Evolutionary conservation across 2,888 invertebrate species (phyloP), one percentile per base, ranked within the genome.

Genomic region (Yponomeuta cagnagella): DNA sequence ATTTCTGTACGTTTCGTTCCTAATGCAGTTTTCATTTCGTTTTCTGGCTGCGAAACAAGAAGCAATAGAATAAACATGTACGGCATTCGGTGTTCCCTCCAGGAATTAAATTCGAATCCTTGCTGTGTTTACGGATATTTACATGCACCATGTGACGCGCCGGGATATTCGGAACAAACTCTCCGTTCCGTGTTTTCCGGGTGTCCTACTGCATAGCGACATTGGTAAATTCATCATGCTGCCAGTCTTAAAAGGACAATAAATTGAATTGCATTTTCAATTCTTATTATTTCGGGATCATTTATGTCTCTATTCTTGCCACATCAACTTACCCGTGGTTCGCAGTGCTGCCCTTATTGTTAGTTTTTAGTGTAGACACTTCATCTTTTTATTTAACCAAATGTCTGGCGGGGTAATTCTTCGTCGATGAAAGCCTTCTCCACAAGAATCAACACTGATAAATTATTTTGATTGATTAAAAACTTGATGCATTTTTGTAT

Each of bases 71-170:
- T 58, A 58, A 58, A 58, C 52, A 58, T 58, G 52, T 12, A 58
- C 52, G 52, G 52, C 1, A 15, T 58, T 58, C 15, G 52, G 52
- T 58, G 65, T 12, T 65, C 65, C 31, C 65, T 30, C 12, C 30
- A 31, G 65, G 30, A 65, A 65, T 31, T 65, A 65, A 65, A 65
- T 31, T 65, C 65, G 30, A 30, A 65, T 58, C 52, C 15, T 65
- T 65, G 65, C 33, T 65, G n/a, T 65, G 31, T 65, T 43, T 30
- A 30, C 30, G 31, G 30, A 65, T 33, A 31, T 65, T 65, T 65
- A 33, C 65, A 65, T 31, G 31, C 33, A 65, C 65, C 30, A 65
- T 65, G 65, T 65, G 65, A 65, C 33, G 31, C 33, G 33, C 52
- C 15, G 15, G 12, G 8, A 31, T 65, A 63, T 65, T 31, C 33